Base-by-base conservation (phyloP, 2,888 invertebrate genomes). In the Andrena marginata region DNA sequence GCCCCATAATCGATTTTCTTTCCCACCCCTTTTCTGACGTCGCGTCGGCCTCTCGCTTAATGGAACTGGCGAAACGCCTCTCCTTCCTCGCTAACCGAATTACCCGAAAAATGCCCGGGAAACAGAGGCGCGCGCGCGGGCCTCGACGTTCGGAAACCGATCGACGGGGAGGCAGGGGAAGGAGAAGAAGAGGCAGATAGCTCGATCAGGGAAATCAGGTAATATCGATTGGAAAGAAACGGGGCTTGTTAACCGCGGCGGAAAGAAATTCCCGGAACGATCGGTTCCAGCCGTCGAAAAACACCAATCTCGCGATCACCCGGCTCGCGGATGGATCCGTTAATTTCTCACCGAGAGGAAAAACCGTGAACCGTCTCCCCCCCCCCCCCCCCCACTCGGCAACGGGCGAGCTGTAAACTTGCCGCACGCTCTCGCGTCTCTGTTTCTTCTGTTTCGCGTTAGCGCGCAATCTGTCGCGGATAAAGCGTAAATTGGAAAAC, bases 41-140 rank as follows among this genome's bases (percentile, higher is more conserved):
- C 56, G 68, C 51, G 10, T 13, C 42, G 42, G 63, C 51, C 72
- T 29, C 63, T 56, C 65, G 89, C 85, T 90, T 91, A 92, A 91
- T 91, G 92, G 92, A 92, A 90, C 79, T 87, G 87, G 89, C 89
- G 85, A 90, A 91, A 90, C 88, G 89, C 89, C 90, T 88, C 89
- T 87, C 90, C 89, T 87, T 77, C 60, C 49, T 88, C 89, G 90
- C 89, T 92, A 92, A 93, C 89, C 92, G 90, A 92, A 92, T 93
- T 92, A 92, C 89, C 74, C 69, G 80, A 75, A 81, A 87, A 82
- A 82, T 80, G 72, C 42, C 29, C 31, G n/a, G 35, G 65, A n/a
- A 56, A 69, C 82, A 65, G 29, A 73, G 20, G 54, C 31, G n/a
- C 23, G 13, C 23, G 13, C 23, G 20, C 54, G 20, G 10, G 16